Base-by-base conservation (phyloP, 1,140 invertebrate genomes). In the Macrotrachela quadricornifera region DNA sequence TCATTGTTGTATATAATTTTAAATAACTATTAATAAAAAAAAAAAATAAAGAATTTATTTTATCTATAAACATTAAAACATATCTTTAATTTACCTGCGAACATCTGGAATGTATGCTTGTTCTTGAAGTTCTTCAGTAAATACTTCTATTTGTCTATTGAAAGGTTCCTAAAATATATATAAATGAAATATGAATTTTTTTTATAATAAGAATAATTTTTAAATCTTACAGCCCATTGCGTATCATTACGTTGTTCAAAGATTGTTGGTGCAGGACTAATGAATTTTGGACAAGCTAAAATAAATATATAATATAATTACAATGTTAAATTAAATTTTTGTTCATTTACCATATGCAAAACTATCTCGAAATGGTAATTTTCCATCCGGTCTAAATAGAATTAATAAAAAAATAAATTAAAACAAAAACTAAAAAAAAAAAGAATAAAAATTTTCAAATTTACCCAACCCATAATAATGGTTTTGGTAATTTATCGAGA, bases 1-100 rank as follows among this genome's bases (percentile, higher is more conserved):
- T 86, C 61, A 99, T 75, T 4, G 91, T 95, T 0, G 91, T 97
- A 68, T 97, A 97, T 47, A 97, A 72, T 67, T 95, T 94, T 62
- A 96, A 73, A 67, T 91, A 95, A 54, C 84, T 30, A 30, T 2
- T 2, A 30, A 30, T 4, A 30, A 30, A 4, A 30, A 30, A 30
- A 30, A 30, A 30, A 30, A 30, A 30, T 30, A 30, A 2, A 30
- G 8, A 30, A 4, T 30, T 30, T 8, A 30, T 2, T 30, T 30
- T 2, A 30, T n/a, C n/a, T n/a, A n/a, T n/a, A n/a, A n/a, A n/a
- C n/a, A n/a, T n/a, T n/a, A n/a, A n/a, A n/a, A n/a, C n/a, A n/a
- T n/a, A n/a, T n/a, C n/a, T n/a, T n/a, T n/a, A 8, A 30, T 30
- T 30, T 30, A 30, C 21, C 21, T 79, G 51, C 79, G 68, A 51